Conservation (phyloP, 2,888 invertebrate genomes). For the Syritta pipiens region DNA sequence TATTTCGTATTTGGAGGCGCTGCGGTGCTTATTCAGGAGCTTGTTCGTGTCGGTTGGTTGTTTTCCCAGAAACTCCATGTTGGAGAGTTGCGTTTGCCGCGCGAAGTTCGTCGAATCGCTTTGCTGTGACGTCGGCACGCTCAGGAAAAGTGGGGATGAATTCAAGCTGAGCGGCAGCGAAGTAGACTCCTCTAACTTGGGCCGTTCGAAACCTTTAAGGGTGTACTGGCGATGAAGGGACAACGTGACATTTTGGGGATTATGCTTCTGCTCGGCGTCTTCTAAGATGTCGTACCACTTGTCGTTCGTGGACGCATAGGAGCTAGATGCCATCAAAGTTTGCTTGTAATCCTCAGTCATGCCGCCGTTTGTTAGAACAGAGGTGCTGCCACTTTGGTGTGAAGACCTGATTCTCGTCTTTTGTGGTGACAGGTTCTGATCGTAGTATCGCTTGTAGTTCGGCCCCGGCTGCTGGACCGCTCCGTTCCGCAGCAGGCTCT, state of each 20-base stretch:
- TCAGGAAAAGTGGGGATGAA: conserved; percentile 67
- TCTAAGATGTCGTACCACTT: conserved; percentile 83
- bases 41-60: conserved; percentile 73
- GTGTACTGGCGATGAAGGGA: conserved; percentile 72
- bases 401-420: conserved; percentile 91
- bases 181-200: conserved; percentile 76
- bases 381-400: conserved; percentile 87
- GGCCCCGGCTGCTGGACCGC: conserved; percentile 78
- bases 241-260: conserved; percentile 67
- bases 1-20: conserved; percentile 27
- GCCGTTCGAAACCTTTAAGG: conserved; percentile 70
- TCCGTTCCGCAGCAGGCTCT: conserved; percentile 68
- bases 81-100: conserved; percentile 77
- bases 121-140: conserved; percentile 67
- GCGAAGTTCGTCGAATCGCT: conserved; percentile 75
- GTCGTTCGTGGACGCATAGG: too few relatives aligned
- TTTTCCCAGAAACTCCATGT: conserved; percentile 79
- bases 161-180: conserved; percentile 75
- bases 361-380: conserved; percentile 78
- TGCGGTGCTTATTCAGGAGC: conserved; percentile 71
- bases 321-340: too few relatives aligned
- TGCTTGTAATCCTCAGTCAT: conserved; percentile 68
- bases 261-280: conserved; percentile 74
- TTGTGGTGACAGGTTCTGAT: conserved; percentile 88
- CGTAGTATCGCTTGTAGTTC: conserved; percentile 84